Evolutionary conservation across 2,888 invertebrate species (phyloP), one percentile per base, ranked within the genome.

Genomic region (Drosophila infuscata): DNA sequence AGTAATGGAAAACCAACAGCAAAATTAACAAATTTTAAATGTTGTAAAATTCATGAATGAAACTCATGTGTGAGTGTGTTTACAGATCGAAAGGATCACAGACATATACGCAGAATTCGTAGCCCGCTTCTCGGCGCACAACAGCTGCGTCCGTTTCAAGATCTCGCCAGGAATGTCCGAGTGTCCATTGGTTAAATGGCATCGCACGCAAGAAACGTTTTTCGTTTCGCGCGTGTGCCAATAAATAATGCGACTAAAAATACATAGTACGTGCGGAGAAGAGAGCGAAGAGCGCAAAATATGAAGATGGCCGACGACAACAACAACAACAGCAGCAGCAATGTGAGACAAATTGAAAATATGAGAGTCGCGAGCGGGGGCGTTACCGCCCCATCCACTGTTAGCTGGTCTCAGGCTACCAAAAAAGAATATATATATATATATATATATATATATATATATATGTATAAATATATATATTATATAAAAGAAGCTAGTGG

Each of bases 211-310:
- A 76, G 57, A 76, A 77, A 59, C 67, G 64, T 74, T 77, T 74
- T 63, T 70, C 65, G 64, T 70, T 73, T 74, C 64, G 83, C 85
- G 82, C 83, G 82, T 83, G 85, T 83, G 76, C 83, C 86, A 83
- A 83, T 85, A 85, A 85, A 85, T 85, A 85, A 85, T 74, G 66
- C 54, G 71, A 83, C 83, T 83, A 85, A 85, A 83, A 83, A 83
- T 83, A 83, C 85, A 75, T 71, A 82, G 80, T 78, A 85, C 85
- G 73, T 73, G 77, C 70, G 49, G 76, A 58, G 52, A 53, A 30
- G 30, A 51, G 57, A 41, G 41, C n/a, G n/a, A 32, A n/a, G 9
- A 43, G 12, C 12, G 41, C 62, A 65, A 59, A 57, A 60, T 70
- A 74, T 63, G 65, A 72, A 67, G 60, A 67, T 58, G 20, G 51